These are phyloP conservation scores for Amblyornis subalaris DNA, from an alignment of 2,113 vertebrate species.

Conservation along the genomic window DNA sequence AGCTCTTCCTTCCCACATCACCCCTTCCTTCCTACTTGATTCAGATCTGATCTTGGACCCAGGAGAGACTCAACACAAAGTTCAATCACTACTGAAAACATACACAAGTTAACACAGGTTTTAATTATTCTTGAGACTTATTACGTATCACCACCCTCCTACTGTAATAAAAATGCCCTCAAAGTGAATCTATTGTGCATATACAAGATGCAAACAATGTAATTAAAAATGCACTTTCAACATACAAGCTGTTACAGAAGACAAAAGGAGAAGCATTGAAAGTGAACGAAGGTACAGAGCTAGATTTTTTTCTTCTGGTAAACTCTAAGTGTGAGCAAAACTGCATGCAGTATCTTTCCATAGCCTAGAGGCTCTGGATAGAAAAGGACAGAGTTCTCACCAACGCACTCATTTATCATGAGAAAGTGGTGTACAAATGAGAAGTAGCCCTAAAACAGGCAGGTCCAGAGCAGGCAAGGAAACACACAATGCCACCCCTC, in stretches of 20 bases:
- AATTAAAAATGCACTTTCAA: slow-evolving; percentile 39
- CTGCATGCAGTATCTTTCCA: neutral
- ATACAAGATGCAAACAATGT: slow-evolving; percentile 27
- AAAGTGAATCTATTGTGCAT: neutral
- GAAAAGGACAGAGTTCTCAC: neutral
- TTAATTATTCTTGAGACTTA: slow-evolving; percentile 52
- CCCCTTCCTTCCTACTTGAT: neutral
- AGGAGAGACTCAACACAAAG: slow-evolving; percentile 35
- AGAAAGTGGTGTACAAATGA: neutral
- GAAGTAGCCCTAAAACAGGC: neutral
- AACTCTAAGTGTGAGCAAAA: neutral
- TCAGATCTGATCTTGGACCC: slow-evolving; percentile 21
- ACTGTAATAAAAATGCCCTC: slow-evolving; percentile 32
- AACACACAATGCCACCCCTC: neutral
- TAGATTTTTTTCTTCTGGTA: neutral
- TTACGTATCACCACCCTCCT: slow-evolving; percentile 21
- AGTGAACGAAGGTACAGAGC: neutral
- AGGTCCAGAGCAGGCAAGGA: neutral
- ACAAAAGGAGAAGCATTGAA: neutral
- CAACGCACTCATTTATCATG: neutral
- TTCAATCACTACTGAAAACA: slow-evolving; percentile 8
- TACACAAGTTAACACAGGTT: slow-evolving; percentile 46
- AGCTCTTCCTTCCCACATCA: neutral
- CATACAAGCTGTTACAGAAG: neutral
- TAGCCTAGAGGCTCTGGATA: neutral